phyloP scores from a whole-genome alignment of 1,140 invertebrate species.

The Tetramorium parvispinum region DNA sequence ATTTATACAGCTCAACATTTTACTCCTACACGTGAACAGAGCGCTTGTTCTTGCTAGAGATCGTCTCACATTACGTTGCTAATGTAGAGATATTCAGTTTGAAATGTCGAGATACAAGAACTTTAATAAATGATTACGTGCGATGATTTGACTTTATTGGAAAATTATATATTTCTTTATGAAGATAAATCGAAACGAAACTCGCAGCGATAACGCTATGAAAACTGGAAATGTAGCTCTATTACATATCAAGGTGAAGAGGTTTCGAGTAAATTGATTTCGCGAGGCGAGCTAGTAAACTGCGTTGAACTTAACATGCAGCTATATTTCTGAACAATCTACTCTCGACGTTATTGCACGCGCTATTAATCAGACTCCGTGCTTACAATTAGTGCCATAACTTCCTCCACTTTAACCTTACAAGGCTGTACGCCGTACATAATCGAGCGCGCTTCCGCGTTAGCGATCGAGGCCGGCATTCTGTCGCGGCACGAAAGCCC shows the following conservation, averaged over 20 bases:
- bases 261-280: constrained; percentile 8
- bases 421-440: constrained; percentile 34
- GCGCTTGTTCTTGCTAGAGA: constrained; percentile 23
- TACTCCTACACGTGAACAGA: constrained; percentile 49
- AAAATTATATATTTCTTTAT: constrained; percentile 10
- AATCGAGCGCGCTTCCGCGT: constrained; percentile 47
- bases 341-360: constrained; percentile 10
- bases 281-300: not conserved
- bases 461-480: constrained; percentile 44
- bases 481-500: constrained; percentile 59
- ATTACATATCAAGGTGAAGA: not conserved
- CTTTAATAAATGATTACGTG: not conserved
- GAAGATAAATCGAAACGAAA: not conserved
- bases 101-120: not conserved
- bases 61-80: not conserved
- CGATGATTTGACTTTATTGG: not conserved
- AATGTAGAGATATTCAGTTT: not conserved
- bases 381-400: constrained; percentile 31
- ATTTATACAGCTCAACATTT: not conserved
- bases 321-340: constrained; percentile 46
- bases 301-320: constrained; percentile 19
- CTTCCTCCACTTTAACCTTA: constrained; percentile 12
- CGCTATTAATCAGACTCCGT: constrained; percentile 41
- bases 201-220: not conserved
- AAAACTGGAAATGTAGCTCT: not conserved